These are phyloP conservation scores for Stegana nigrithorax DNA, from an alignment of 2,888 invertebrate genomes.

Conservation along the genomic window DNA sequence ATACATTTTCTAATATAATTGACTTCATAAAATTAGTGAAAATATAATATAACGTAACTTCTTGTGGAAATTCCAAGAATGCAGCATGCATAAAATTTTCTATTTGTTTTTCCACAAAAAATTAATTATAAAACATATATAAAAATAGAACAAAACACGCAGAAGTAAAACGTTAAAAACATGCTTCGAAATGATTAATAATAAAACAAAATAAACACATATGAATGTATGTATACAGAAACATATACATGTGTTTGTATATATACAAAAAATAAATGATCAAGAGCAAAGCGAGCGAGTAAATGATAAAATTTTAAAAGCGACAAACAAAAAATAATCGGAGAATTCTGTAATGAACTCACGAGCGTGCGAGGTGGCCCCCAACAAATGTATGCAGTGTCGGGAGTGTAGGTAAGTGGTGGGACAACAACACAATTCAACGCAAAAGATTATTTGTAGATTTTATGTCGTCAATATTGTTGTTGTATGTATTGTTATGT, in stretches of 20 bases:
- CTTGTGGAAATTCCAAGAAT: too few relatives aligned
- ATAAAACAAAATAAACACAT: conserved; percentile 11
- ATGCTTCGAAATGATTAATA: not conserved
- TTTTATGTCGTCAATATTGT: not conserved
- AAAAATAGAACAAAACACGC: not conserved
- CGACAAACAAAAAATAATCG: not conserved
- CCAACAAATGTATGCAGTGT: not conserved
- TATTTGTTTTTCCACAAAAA: conserved; percentile 28
- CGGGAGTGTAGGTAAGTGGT: not conserved
- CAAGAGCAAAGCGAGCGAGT: not conserved
- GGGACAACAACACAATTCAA: not conserved
- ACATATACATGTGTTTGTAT: conserved; percentile 15
- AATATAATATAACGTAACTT: too few relatives aligned
- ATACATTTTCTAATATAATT: not conserved
- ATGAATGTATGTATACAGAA: conserved; percentile 7
- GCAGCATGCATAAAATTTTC: too few relatives aligned
- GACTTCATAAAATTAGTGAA: not conserved
- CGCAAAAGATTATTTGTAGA: not conserved
- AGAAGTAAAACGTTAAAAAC: not conserved
- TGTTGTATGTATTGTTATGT: not conserved
- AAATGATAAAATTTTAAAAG: conserved; percentile 1
- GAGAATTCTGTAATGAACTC: not conserved
- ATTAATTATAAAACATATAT: not conserved
- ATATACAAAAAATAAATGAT: conserved; percentile 15
- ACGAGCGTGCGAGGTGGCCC: not conserved